Percentiles rank a stretch among this genome's conserved stretches.
These are phyloP conservation scores for Sclerodermus sp. DNA, from an alignment of 2,888 invertebrate species.

Conservation along the genomic window DNA sequence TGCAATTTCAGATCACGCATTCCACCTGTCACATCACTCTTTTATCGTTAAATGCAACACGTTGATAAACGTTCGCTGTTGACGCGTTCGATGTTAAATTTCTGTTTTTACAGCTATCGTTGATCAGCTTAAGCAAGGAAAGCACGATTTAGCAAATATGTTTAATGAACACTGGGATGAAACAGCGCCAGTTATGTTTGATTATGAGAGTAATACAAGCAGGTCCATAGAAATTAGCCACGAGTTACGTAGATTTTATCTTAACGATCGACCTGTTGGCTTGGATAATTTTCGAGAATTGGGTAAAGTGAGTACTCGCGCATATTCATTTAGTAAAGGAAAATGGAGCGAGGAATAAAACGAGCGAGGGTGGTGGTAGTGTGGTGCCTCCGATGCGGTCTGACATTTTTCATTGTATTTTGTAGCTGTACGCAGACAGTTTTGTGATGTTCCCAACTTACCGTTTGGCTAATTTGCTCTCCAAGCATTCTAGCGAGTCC, in stretches of 20 bases:
- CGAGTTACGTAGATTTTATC: constrained; percentile 59
- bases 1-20: too few relatives aligned
- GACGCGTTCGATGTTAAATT: too few relatives aligned
- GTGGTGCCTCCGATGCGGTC: too few relatives aligned
- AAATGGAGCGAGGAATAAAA: too few relatives aligned
- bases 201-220: constrained; percentile 61
- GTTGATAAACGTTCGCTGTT: too few relatives aligned
- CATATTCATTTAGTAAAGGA: too few relatives aligned
- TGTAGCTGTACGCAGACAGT: constrained; percentile 61
- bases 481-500: constrained; percentile 61
- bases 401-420: not conserved
- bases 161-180: constrained; percentile 65
- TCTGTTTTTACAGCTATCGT: constrained; percentile 13
- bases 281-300: constrained; percentile 55
- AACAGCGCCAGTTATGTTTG: constrained; percentile 68
- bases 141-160: constrained; percentile 51
- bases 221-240: constrained; percentile 60
- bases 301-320: constrained; percentile 44
- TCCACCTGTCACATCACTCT: too few relatives aligned
- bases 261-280: constrained; percentile 52
- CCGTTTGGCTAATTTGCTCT: constrained; percentile 64
- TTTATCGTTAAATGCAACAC: too few relatives aligned
- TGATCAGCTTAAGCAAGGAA: constrained; percentile 34
- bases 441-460: constrained; percentile 66
- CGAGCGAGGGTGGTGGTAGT: too few relatives aligned